Evolutionary conservation across 2,113 vertebrate species (phyloP).

Genomic region (Pituophis catenifer): DNA sequence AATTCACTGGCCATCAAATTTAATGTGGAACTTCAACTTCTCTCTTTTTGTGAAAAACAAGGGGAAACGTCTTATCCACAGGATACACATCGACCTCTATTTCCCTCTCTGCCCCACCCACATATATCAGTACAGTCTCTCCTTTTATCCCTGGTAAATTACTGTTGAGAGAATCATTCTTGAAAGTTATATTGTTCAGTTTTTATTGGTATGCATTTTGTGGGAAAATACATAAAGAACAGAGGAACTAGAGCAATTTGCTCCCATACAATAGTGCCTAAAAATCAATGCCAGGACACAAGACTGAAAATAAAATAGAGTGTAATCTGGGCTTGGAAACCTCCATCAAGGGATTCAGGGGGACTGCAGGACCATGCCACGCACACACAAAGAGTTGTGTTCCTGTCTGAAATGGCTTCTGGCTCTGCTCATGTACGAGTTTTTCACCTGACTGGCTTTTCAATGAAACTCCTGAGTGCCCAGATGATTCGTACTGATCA

Average conservation of each 20-base stretch:
- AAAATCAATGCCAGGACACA: neutral
- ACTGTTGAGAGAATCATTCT: neutral
- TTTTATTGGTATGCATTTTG: neutral
- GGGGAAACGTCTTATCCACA: neutral
- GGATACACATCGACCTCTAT: neutral
- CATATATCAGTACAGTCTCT: neutral
- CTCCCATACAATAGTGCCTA: neutral
- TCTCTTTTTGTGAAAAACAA: neutral
- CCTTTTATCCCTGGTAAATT: neutral
- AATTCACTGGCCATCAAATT: neutral
- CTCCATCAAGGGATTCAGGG: neutral
- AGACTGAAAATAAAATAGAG: neutral
- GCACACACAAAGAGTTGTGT: neutral
- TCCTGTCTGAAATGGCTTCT: neutral
- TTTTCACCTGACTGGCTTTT: neutral
- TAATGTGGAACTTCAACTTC: neutral
- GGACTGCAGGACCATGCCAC: neutral
- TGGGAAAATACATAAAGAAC: neutral
- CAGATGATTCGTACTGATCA: rapidly evolving
- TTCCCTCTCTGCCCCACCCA: neutral
- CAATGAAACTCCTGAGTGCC: neutral
- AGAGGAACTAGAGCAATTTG: neutral
- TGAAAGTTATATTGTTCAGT: neutral
- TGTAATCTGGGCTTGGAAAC: neutral
- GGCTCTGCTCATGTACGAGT: neutral